Evolutionary conservation across 2,888 invertebrate species (phyloP), one percentile per base, ranked within the genome.

Genomic region (Lithodes maja): DNA sequence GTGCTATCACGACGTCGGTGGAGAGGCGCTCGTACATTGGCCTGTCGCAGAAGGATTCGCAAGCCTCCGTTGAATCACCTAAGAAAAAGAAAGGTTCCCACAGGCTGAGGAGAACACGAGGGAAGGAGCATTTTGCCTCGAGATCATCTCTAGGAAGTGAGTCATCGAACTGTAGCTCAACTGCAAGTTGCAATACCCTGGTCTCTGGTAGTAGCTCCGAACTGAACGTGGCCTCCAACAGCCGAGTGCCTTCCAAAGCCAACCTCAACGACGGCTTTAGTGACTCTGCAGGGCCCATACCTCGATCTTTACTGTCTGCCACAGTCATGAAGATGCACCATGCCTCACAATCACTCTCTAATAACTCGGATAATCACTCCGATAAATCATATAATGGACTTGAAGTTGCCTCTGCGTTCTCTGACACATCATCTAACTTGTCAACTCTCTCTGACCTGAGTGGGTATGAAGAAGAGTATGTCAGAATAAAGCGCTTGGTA

Each of bases 361-460:
- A 82, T 77, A 52, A 55, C 53, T 89, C 89, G 2, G 89, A 89
- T 71, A 87, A 87, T 69, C 87, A 77, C 17, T 87, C 83, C 5
- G 87, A 87, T 17, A 82, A 55, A 75, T 87, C 87, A 17, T 83
- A 83, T 77, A 74, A 74, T 52, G 87, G 83, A 49, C 9, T 78
- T 55, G 87, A 87, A 17, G 49, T 50, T 78, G 77, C 83, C 50
- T 87, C 87, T n/a, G 80, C 55, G 3, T 87, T 86, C n/a, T 90
- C 90, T 33, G 85, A 88, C 9, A 85, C 90, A 50, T 90, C 89
- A 17, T 90, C 90, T 9, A 89, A 89, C 74, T 75, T 90, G 54
- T 90, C 90, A 33, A 90, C 88, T 15, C 83, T 90, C 2, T 89
- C 88, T 53, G 90, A 90, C 78, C 88, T 90, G 49, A 90, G 90